Percentiles rank a stretch among this genome's conserved stretches.
Evolutionary conservation across 1,140 invertebrate species (phyloP).

Genomic region (Riptortus pedestris): DNA sequence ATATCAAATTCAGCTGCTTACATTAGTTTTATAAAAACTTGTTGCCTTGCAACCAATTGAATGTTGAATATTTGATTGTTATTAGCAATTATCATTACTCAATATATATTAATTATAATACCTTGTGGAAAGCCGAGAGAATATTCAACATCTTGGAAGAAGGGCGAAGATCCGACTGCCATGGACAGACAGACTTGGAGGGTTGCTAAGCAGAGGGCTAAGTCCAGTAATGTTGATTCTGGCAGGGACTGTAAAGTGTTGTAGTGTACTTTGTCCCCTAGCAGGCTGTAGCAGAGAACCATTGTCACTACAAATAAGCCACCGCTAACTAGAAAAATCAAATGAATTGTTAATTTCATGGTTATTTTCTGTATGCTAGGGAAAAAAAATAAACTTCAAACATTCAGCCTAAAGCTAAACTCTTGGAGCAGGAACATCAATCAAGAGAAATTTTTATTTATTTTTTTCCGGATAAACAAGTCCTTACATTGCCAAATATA

Average conservation of each 20-base stretch:
- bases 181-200: constrained; percentile 64
- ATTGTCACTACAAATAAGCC: constrained; percentile 52
- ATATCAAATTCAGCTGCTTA: no score
- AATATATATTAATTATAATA: no score
- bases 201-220: constrained; percentile 54
- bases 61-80: no score
- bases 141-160: constrained; percentile 63
- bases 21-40: no score
- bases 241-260: constrained; percentile 47
- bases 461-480: no score
- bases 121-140: constrained; percentile 36
- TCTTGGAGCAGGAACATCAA: background rate
- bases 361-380: no score
- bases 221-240: constrained; percentile 40
- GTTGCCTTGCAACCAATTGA: no score
- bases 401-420: background rate
- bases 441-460: background rate
- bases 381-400: no score
- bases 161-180: constrained; percentile 57
- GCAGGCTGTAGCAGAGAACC: constrained; percentile 48
- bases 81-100: no score
- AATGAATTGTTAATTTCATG: background rate
- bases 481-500: no score
- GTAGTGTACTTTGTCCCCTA: constrained; percentile 42
- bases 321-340: constrained; percentile 43